Evolutionary conservation across 1,140 invertebrate genomes (phyloP), one percentile per base, ranked within the genome.

Genomic region (Tribolium madens): DNA sequence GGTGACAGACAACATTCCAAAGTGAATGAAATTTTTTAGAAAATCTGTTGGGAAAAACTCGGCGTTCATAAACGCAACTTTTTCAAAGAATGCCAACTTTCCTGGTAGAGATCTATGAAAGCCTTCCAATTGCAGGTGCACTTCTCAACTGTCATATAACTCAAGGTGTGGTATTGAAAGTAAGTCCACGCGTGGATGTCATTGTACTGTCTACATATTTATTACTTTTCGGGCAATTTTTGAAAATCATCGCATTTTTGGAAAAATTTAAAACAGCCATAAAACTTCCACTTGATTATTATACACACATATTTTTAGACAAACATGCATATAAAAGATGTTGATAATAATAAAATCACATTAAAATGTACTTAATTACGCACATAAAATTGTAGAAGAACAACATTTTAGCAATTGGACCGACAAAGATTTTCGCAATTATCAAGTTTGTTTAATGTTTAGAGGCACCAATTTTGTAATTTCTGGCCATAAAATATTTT

Each of bases 151-250:
- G 78, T 81, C 79, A 78, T 75, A 78, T 78, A 78, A 80, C 60
- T 78, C 42, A 78, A 77, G 78, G 78, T 76, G 78, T 79, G 78
- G 78, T 79, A 79, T 74, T 74, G 78, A 76, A 79, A 79, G 75
- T 71, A 76, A 78, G 76, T 76, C 76, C 68, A 72, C 73, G 75
- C 75, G 77, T 76, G 77, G 75, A 80, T 78, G 77, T 80, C 79
- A 80, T 78, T 80, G 79, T 81, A 76, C 79, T 79, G 78, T 79
- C 79, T 79, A 79, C 77, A 79, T 79, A 80, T 78, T 78, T 60
- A 80, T 80, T 80, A 76, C 79, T 47, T 26, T n/a, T 70, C 46
- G 33, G n/a, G 10, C 46, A 70, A 6, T 70, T 46, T 42, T 71
- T 21, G 4, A 10, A 18, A 10, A 57, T 21, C 21, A 26, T 0